These are phyloP conservation scores for Procambarus virginalis DNA, from an alignment of 1,140 invertebrate genomes.

Conservation along the genomic window DNA sequence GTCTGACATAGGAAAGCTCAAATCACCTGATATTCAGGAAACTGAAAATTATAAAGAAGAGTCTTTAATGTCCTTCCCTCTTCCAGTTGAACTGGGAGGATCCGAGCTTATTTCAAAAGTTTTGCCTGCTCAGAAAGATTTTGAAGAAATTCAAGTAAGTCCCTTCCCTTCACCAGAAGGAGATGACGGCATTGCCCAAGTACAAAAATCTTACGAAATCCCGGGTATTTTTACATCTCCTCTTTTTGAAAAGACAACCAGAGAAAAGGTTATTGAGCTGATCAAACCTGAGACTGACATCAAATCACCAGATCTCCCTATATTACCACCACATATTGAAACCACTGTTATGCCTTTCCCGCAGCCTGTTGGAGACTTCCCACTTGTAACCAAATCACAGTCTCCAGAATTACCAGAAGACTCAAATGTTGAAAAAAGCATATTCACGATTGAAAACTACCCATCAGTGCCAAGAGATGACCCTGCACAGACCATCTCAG, in stretches of 20 bases:
- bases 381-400: not conserved
- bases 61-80: not conserved
- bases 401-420: conserved; percentile 5
- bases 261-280: not conserved
- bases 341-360: conserved; percentile 23
- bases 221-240: not conserved
- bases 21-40: not conserved
- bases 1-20: not conserved
- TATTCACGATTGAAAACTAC: conserved; percentile 19
- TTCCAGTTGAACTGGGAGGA: conserved; percentile 30
- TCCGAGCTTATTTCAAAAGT: not conserved
- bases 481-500: not conserved
- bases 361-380: conserved; percentile 1
- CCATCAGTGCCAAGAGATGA: conserved; percentile 14
- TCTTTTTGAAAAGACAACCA: conserved; percentile 13
- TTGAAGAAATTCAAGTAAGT: not conserved
- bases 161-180: conserved; percentile 32
- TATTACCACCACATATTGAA: not conserved
- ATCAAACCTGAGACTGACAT: not conserved
- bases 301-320: conserved; percentile 17
- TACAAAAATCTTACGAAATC: not conserved
- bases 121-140: not conserved
- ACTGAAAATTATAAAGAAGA: not conserved
- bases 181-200: conserved; percentile 3
- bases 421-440: not conserved